phyloP scores from a whole-genome alignment of 2,888 invertebrate genomes.

The Gonocerus acuteangulatus region DNA sequence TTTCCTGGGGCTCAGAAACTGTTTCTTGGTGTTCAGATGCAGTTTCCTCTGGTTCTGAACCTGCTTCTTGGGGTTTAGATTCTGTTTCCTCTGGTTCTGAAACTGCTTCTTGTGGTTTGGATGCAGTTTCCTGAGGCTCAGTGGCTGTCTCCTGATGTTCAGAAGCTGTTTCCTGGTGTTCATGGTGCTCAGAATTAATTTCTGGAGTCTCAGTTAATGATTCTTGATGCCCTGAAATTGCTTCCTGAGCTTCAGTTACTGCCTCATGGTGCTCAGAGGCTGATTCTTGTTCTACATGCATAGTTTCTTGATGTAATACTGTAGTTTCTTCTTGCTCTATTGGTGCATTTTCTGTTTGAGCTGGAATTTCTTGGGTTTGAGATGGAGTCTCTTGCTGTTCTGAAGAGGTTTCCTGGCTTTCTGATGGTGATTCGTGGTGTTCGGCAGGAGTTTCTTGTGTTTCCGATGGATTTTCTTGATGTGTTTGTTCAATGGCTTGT shows the following conservation, averaged over 20 bases:
- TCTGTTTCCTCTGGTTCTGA: neutral
- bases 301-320: neutral
- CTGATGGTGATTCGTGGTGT: neutral
- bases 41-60: slow-evolving; percentile 30
- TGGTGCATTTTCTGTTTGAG: neutral
- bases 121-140: neutral
- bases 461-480: neutral
- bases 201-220: slow-evolving; percentile 30
- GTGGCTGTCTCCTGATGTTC: slow-evolving; percentile 7
- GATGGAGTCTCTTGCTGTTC: slow-evolving; percentile 28
- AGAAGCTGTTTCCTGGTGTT: slow-evolving; percentile 15
- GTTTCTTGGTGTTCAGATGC: slow-evolving; percentile 29
- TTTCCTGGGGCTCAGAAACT: neutral
- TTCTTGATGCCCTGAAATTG: slow-evolving; percentile 3
- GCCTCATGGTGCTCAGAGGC: slow-evolving; percentile 31
- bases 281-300: slow-evolving; percentile 27
- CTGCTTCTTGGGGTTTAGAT: slow-evolving; percentile 10
- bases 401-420: neutral
- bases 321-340: slow-evolving; percentile 3
- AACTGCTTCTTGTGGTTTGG: slow-evolving; percentile 31
- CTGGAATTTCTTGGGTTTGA: slow-evolving; percentile 31
- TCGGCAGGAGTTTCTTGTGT: neutral
- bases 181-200: slow-evolving; percentile 28
- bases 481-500: neutral
- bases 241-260: slow-evolving; percentile 10